Evolutionary conservation across 1,140 invertebrate species (phyloP).

Genomic region (Drosophila repleta): DNA sequence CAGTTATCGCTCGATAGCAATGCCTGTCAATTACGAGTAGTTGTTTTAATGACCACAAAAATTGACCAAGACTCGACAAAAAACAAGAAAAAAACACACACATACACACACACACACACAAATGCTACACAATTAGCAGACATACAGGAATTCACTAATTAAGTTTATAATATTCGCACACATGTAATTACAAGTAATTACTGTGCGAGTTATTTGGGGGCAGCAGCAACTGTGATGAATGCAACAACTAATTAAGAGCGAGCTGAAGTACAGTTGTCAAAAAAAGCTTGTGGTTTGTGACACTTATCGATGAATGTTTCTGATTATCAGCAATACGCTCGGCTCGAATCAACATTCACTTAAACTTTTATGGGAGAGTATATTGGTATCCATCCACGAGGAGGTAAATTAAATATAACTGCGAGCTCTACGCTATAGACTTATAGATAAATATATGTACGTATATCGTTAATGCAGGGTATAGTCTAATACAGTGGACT

Average conservation of each 20-base stretch:
- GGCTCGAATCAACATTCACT: no score
- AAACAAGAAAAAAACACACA: not conserved
- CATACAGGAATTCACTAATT: slow-evolving; percentile 16
- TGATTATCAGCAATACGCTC: no score
- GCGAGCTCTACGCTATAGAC: no score
- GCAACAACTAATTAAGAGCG: not conserved
- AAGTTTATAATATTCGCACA: slow-evolving; percentile 7
- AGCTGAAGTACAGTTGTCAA: not conserved
- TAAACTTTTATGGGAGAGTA: no score
- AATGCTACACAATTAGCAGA: slow-evolving; percentile 12
- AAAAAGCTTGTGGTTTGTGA: not conserved
- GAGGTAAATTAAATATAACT: no score
- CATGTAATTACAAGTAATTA: slow-evolving; percentile 15
- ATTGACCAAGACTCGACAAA: slow-evolving; percentile 12
- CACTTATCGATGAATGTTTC: not conserved
- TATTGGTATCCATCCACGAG: no score
- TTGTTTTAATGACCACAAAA: slow-evolving; percentile 16
- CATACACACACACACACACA: not conserved
- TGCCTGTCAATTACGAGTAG: slow-evolving; percentile 13
- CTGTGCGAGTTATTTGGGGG: not conserved
- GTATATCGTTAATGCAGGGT: no score
- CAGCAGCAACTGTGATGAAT: not conserved
- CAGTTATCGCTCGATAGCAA: slow-evolving; percentile 7
- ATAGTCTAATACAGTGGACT: no score
- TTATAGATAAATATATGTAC: no score